phyloP scores from a whole-genome alignment of 2,113 vertebrate species.

The Mesocricetus auratus region DNA sequence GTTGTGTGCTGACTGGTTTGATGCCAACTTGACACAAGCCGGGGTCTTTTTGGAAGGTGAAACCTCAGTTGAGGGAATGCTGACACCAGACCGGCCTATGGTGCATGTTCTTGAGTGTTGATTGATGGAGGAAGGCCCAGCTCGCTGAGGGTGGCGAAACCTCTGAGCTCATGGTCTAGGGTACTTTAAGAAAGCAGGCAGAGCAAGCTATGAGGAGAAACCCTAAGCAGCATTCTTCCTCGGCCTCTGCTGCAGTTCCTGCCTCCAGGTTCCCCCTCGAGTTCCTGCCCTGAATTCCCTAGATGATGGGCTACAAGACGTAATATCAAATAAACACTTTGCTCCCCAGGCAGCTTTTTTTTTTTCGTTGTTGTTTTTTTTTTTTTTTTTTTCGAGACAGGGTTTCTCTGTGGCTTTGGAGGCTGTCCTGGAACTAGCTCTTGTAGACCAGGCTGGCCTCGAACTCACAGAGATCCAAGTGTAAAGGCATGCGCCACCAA shows the following conservation, averaged over 20 bases:
- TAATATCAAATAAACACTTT: neutral
- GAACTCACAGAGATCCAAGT: too few relatives aligned
- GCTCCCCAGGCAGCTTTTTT: too few relatives aligned
- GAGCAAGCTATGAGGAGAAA: neutral
- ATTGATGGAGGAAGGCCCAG: neutral
- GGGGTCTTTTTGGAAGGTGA: neutral
- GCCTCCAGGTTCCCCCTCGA: neutral
- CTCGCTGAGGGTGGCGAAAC: too few relatives aligned
- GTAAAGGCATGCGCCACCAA: too few relatives aligned
- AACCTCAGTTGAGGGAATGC: neutral
- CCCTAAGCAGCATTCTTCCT: neutral
- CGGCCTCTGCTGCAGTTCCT: neutral
- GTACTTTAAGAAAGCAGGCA: neutral
- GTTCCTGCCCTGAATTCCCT: neutral
- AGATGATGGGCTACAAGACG: neutral
- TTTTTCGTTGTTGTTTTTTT: too few relatives aligned
- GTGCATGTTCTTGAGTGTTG: neutral
- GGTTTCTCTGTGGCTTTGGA: too few relatives aligned
- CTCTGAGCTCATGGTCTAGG: too few relatives aligned
- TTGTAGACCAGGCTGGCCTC: too few relatives aligned
- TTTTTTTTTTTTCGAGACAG: too few relatives aligned
- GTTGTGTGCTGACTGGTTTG: neutral
- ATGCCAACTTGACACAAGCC: neutral
- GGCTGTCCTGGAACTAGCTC: too few relatives aligned
- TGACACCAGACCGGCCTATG: neutral